Base-by-base conservation (phyloP, 2,797 vertebrate genomes). In the Tauraco hartlaubi region DNA sequence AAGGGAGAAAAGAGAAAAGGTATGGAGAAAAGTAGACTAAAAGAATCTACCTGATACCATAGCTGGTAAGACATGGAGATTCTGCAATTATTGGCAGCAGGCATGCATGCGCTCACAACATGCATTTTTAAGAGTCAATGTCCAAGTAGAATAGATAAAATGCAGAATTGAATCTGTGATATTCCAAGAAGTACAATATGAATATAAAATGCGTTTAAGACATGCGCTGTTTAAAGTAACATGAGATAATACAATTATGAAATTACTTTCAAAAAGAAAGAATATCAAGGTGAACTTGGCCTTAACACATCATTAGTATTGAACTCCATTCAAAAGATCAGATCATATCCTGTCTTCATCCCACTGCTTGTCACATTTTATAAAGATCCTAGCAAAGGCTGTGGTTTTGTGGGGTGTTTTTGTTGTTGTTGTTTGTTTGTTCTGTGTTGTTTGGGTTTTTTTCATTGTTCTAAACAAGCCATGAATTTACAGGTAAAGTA, bases 391-490 rank as follows among this genome's bases (percentile, higher is more conserved):
- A 56, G 20, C 4, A 83, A 79, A 62, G 22, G 4, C 13, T 73
- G 3, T 29, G 6, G 0, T 0, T 15, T 35, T 2, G 9, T 22
- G 16, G 10, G 16, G 9, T 35, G 6, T 8, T 31, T 29, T 4
- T 35, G 35, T 35, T 35, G 35, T 35, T 35, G 35, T 31, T 29
- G 14, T 1, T 5, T 51, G 33, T 54, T 69, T 21, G 0, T 43
- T 55, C 69, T 22, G 62, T 62, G 11, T 29, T 39, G 39, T 39
- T 39, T 39, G 39, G 39, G 14, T 1, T 5, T 46, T 39, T 54
- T 69, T 21, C 0, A 33, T 55, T 74, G 19, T 66, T 58, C 11
- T 29, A 43, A 82, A 72, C 7, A 56, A 54, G 6, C 3, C 55
- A 37, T 17, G 61, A 68, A 37, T 17, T 61, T 51, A 33, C 3